Base-by-base conservation (phyloP, 2,113 vertebrate species). In the Saccopteryx leptura region DNA sequence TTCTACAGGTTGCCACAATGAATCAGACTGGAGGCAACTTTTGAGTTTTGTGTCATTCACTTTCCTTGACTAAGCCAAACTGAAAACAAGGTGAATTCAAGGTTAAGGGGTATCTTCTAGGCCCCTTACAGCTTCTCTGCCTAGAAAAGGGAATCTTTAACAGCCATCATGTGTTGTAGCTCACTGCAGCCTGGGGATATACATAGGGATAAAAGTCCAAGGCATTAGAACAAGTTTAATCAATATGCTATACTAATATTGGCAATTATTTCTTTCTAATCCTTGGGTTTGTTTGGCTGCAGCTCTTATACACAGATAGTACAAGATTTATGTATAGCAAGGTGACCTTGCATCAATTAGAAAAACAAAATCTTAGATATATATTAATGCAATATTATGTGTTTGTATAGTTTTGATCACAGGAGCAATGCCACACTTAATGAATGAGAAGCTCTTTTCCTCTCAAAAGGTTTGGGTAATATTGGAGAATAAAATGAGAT, bases 401-500 rank as follows among this genome's bases (percentile, higher is more conserved):
- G 17, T 91, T 75, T 82, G 39, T 68, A 4, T 54, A 71, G 18
- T 63, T 79, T 71, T 91, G 48, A 6, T 88, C 52, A 88, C 9
- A 50, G 50, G 12, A 39, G 33, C 17, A 75, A 56, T 74, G 50
- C 31, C 39, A 91, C 14, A 74, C 10, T 9, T 31, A 13, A 26
- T 48, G 74, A 88, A 7, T 39, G 31, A 50, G 7, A 50, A 81
- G 15, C 1, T 80, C 15, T 81, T 66, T 66, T 61, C 31, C 31
- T 61, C 19, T 75, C 68, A 75, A 26, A 9, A 82, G 0, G 24
- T 81, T 24, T 54, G 68, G 7, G 2, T 91, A 93, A 87, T 75
- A 10, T n/a, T 81, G 21, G 19, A 96, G n/a, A 19, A 48, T 68
- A 9, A 81, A 90, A 86, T 68, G 63, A 66, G 80, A 65, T 90